Evolutionary conservation across 2,113 vertebrate genomes (phyloP), one percentile per base, ranked within the genome.

Genomic region (Muntiacus reevesi): DNA sequence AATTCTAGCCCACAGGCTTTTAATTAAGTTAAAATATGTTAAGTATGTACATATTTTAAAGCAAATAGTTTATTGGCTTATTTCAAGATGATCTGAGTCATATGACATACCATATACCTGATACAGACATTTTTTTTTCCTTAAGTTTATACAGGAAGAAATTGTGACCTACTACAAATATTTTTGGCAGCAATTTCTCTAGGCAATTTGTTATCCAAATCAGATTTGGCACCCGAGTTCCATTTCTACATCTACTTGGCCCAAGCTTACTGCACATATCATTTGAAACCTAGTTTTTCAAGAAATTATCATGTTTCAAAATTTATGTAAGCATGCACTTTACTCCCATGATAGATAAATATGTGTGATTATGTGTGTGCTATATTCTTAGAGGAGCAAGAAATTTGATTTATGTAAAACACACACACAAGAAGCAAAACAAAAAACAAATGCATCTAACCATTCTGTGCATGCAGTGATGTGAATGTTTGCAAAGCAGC

Each of bases 241-340:
- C 84, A 96, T 97, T 97, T 98, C 96, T 98, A 91, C 87, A 97
- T 95, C 81, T 71, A 76, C 55, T 96, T 98, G 87, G 89, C 83
- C 89, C 57, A 59, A 88, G 82, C 47, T 96, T 88, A 92, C 87
- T 96, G 62, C 52, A 91, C 50, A 57, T 96, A 83, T 97, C 97
- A 94, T 76, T 94, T 96, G 33, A 94, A 95, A 91, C 62, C 60
- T 96, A 97, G 55, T 97, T 97, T 96, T 97, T 93, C 78, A 96
- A 97, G 45, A 97, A 97, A 93, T 67, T 86, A 91, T 92, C 36
- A 87, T 87, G 76, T 90, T 97, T 97, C 91, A 74, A 94, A 96
- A 98, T 62, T 89, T 84, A 15, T 67, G 67, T 59, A 36, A 93
- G 50, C 67, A 89, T 76, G 40, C 45, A 93, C 79, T 97, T 97